phyloP scores from a whole-genome alignment of 2,888 invertebrate species.

The Cephus pulcher region DNA sequence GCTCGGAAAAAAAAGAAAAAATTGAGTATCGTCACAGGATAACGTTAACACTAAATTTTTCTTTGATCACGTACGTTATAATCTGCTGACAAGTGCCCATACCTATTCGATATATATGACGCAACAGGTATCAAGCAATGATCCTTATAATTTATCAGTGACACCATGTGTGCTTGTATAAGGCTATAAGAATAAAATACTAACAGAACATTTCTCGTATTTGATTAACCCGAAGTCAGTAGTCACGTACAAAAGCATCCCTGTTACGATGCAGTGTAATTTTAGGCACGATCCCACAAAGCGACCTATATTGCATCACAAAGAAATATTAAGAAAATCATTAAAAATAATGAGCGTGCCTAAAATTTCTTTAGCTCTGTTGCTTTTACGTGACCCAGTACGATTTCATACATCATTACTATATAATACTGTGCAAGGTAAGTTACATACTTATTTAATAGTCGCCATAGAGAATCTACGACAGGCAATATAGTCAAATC shows the following conservation, averaged over 20 bases:
- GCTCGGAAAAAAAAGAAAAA: not conserved
- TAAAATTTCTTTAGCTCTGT: not conserved
- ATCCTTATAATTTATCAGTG: conserved; percentile 40
- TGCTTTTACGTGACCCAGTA: not conserved
- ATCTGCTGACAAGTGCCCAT: not conserved
- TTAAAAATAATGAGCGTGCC: not conserved
- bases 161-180: conserved; percentile 54
- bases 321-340: not conserved
- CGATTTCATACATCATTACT: not conserved
- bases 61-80: not conserved
- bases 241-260: not conserved
- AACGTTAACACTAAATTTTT: not conserved
- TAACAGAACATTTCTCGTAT: conserved; percentile 41
- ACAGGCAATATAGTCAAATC: not conserved
- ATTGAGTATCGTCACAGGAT: not conserved
- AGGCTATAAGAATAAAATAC: conserved; percentile 54
- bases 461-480: not conserved
- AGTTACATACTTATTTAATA: conserved; percentile 1
- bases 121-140: conserved; percentile 18
- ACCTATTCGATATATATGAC: conserved; percentile 6
- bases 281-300: not conserved
- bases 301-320: not conserved
- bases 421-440: not conserved
- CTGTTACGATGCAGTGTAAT: not conserved
- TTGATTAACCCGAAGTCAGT: conserved; percentile 38